Conservation (phyloP, 2,113 vertebrate genomes). For the Neoarius graeffei region DNA sequence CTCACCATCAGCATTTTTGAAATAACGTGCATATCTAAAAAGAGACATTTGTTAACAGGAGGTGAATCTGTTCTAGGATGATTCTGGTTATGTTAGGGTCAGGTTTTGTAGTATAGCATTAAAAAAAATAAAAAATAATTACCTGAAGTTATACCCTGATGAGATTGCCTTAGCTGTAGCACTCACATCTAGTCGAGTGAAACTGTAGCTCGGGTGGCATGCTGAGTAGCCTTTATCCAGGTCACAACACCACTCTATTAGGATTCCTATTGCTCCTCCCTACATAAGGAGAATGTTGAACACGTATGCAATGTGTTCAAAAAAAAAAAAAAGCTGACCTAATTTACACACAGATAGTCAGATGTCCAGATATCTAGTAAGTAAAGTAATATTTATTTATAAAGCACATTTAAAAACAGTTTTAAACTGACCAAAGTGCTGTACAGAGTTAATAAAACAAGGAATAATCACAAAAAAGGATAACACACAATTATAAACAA, state of each 20-base stretch:
- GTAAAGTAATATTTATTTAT: no score
- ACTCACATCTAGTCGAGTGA: constrained; percentile 82
- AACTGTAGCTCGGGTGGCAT: constrained; percentile 84
- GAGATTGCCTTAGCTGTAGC: constrained; percentile 67
- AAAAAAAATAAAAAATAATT: not conserved
- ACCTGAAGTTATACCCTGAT: constrained; percentile 91
- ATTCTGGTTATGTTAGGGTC: not conserved
- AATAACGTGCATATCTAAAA: constrained; percentile 84
- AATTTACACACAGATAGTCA: not conserved
- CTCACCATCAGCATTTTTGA: constrained; percentile 70
- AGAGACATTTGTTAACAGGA: not conserved
- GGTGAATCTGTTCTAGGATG: not conserved
- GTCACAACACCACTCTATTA: constrained; percentile 90
- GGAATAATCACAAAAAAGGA: no score
- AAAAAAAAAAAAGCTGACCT: not conserved
- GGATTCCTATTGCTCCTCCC: constrained; percentile 88
- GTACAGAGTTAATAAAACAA: no score
- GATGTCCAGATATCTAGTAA: not conserved
- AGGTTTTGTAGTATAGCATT: not conserved
- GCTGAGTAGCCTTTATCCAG: constrained; percentile 80
- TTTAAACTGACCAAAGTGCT: no score
- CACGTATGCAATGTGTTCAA: not conserved
- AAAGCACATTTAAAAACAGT: no score
- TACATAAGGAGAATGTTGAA: constrained; percentile 52
- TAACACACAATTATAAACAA: no score